Conservation (phyloP, 2,888 invertebrate genomes). For the Pomacea canaliculata region DNA sequence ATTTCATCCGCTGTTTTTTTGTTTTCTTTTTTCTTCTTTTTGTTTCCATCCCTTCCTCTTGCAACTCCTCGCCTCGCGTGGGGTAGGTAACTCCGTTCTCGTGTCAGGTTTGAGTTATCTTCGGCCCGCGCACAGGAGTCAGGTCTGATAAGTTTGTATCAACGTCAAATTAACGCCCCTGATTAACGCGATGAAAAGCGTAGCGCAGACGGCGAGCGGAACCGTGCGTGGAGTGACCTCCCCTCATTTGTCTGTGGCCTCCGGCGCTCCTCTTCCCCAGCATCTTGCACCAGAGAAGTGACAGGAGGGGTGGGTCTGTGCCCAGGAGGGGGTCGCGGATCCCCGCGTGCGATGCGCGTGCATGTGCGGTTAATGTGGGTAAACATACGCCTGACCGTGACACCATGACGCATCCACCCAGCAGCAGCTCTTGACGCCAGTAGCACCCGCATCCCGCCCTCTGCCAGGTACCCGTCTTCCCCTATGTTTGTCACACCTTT, state of each 20-base stretch:
- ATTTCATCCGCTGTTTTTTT: background rate
- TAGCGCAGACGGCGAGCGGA: constrained; percentile 13
- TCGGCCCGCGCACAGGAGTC: constrained; percentile 16
- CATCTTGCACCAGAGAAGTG: too few species aligned
- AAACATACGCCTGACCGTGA: background rate
- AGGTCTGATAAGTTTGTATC: constrained; percentile 27
- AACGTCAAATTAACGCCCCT: constrained; percentile 30
- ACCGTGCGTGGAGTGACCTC: background rate
- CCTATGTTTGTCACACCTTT: too few species aligned
- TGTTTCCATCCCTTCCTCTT: background rate
- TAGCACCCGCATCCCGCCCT: too few species aligned
- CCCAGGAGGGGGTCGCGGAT: too few species aligned
- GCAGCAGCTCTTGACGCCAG: background rate
- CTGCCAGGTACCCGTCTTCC: too few species aligned
- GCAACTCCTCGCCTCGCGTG: background rate
- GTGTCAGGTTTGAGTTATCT: constrained; percentile 21
- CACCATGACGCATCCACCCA: background rate
- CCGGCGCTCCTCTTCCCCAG: background rate
- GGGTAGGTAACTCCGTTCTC: constrained; percentile 3
- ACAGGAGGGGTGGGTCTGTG: too few species aligned
- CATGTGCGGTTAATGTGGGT: constrained; percentile 1
- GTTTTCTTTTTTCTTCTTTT: background rate
- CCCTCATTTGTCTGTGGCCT: background rate
- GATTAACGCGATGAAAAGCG: constrained; percentile 29
- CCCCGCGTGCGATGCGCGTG: background rate